Conservation (phyloP, 2,888 invertebrate genomes). For the Cheilosia soror region DNA sequence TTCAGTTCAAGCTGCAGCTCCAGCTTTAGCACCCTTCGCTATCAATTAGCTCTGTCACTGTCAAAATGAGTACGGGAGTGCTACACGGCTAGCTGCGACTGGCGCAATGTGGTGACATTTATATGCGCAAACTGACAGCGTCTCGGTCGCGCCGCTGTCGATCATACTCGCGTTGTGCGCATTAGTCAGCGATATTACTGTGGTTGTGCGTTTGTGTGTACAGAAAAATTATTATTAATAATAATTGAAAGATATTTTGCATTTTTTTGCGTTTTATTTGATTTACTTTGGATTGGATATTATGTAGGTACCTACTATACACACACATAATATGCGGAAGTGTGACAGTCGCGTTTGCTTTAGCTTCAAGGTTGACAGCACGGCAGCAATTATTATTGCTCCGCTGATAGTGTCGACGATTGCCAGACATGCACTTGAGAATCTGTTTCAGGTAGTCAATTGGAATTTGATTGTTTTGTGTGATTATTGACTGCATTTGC, state of each 20-base stretch:
- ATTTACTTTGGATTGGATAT: constrained; percentile 43
- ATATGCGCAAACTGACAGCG: constrained; percentile 71
- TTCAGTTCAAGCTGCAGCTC: constrained; percentile 3
- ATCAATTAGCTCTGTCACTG: constrained; percentile 65
- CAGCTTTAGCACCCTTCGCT: constrained; percentile 60
- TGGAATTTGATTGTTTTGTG: constrained; percentile 61
- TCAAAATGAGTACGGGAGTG: constrained; percentile 57
- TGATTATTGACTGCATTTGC: constrained; percentile 39
- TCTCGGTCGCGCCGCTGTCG: constrained; percentile 31
- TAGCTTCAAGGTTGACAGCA: constrained; percentile 66
- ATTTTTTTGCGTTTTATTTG: constrained; percentile 60
- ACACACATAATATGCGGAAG: constrained; percentile 50
- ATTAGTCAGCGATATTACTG: constrained; percentile 52
- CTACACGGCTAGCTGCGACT: constrained; percentile 43
- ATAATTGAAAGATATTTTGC: constrained; percentile 62
- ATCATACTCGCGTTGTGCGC: constrained; percentile 40
- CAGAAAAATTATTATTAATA: constrained; percentile 59
- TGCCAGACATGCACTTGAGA: constrained; percentile 69
- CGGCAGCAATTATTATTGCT: background rate
- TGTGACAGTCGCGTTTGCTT: constrained; percentile 43
- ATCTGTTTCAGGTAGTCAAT: constrained; percentile 69
- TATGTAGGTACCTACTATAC: background rate
- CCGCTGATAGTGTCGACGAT: constrained; percentile 64
- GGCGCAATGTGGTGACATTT: constrained; percentile 70
- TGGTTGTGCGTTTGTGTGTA: constrained; percentile 35